Evolutionary conservation across 2,888 invertebrate genomes (phyloP).

Genomic region (Leptopilina drosophilae): DNA sequence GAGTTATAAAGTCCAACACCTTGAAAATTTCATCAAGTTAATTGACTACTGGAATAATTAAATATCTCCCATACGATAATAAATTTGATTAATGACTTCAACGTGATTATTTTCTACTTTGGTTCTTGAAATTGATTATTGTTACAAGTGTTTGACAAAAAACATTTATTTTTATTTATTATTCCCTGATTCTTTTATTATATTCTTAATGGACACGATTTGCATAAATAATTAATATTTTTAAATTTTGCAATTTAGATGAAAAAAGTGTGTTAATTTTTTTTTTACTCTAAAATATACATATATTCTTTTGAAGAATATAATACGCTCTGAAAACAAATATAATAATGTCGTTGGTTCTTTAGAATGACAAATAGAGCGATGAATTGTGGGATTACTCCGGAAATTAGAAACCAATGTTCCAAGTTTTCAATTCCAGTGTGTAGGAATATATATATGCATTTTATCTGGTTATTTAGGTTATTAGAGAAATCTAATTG

Average conservation of each 20-base stretch:
- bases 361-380: constrained; percentile 19
- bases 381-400: constrained; percentile 25
- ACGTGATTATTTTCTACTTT: not conserved
- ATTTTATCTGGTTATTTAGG: constrained; percentile 23
- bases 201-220: too few species aligned
- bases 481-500: constrained; percentile 17
- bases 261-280: not conserved
- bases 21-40: constrained; percentile 15
- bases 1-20: constrained; percentile 1
- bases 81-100: not conserved
- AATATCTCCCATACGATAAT: not conserved
- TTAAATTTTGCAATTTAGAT: too few species aligned
- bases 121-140: not conserved
- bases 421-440: constrained; percentile 22
- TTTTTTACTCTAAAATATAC: not conserved
- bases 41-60: not conserved
- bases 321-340: constrained; percentile 4
- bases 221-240: too few species aligned
- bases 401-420: constrained; percentile 21
- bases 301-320: not conserved
- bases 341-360: constrained; percentile 7
- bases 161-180: not conserved
- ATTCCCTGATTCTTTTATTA: not conserved
- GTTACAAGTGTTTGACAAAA: not conserved
- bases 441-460: not conserved